Evolutionary conservation across 2,888 invertebrate species (phyloP).

Genomic region (Frankliniella fusca): DNA sequence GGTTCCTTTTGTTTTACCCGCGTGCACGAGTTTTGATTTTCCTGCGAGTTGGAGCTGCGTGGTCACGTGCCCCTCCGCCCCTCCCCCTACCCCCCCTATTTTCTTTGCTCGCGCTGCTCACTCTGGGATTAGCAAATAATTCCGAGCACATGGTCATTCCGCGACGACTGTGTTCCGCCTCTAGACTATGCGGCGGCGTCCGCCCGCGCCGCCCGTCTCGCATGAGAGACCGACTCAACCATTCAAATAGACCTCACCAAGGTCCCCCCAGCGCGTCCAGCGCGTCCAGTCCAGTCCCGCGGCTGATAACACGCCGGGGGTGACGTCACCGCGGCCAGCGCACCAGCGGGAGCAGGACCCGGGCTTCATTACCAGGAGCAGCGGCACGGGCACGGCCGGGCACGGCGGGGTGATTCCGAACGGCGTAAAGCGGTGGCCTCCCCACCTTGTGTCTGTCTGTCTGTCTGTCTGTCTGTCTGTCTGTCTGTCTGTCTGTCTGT

Average conservation of each 20-base stretch:
- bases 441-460: background rate
- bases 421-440: background rate
- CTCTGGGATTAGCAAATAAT: too few relatives aligned
- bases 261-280: too few relatives aligned
- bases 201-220: background rate
- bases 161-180: background rate
- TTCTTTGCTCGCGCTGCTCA: too few relatives aligned
- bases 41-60: too few relatives aligned
- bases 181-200: background rate
- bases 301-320: background rate
- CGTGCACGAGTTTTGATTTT: too few relatives aligned
- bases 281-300: too few relatives aligned
- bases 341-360: background rate
- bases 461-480: background rate
- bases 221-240: slow-evolving; percentile 17
- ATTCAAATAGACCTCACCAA: slow-evolving; percentile 17
- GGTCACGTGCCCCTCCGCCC: too few relatives aligned
- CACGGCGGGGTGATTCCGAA: too few relatives aligned
- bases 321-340: background rate
- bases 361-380: background rate
- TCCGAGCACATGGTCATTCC: too few relatives aligned
- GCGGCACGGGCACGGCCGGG: too few relatives aligned
- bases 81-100: too few relatives aligned
- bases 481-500: background rate
- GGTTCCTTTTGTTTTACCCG: too few relatives aligned